These are phyloP conservation scores for Acleris literana DNA, from an alignment of 2,888 invertebrate species.

Conservation along the genomic window DNA sequence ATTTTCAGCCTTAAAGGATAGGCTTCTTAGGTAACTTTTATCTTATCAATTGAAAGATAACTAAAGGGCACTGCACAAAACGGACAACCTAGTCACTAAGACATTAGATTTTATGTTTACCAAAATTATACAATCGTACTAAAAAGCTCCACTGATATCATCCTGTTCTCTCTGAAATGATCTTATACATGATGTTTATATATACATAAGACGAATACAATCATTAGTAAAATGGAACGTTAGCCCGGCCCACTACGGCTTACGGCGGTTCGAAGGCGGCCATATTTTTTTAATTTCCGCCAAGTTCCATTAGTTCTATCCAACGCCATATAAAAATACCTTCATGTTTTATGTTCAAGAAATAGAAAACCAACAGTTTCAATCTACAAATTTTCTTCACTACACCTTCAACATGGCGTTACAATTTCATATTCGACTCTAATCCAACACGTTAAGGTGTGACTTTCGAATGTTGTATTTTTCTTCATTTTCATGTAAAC, in stretches of 20 bases:
- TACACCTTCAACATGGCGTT: slow-evolving; percentile 16
- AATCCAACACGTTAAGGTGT: background rate
- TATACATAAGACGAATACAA: background rate
- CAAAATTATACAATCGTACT: too few species aligned
- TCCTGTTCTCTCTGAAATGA: too few species aligned
- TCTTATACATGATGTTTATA: too few species aligned
- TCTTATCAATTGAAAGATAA: too few species aligned
- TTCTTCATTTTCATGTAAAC: slow-evolving; percentile 55
- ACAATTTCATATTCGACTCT: slow-evolving; percentile 15
- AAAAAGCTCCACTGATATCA: too few species aligned
- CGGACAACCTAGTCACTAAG: too few species aligned
- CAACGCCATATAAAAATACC: too few species aligned
- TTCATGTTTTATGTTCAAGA: too few species aligned
- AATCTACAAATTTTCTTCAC: slow-evolving; percentile 9
- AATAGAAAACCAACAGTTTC: background rate
- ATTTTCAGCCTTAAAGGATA: too few species aligned
- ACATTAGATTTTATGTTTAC: too few species aligned
- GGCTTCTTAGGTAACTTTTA: too few species aligned
- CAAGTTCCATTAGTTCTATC: slow-evolving; percentile 1
- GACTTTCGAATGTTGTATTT: slow-evolving; percentile 16
- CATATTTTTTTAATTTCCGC: slow-evolving; percentile 25
- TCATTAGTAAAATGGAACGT: background rate
- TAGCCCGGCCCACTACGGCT: background rate
- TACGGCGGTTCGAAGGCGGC: background rate
- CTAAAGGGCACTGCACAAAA: too few species aligned